Base-by-base conservation (phyloP, 2,888 invertebrate species). In the Melieria picta region DNA sequence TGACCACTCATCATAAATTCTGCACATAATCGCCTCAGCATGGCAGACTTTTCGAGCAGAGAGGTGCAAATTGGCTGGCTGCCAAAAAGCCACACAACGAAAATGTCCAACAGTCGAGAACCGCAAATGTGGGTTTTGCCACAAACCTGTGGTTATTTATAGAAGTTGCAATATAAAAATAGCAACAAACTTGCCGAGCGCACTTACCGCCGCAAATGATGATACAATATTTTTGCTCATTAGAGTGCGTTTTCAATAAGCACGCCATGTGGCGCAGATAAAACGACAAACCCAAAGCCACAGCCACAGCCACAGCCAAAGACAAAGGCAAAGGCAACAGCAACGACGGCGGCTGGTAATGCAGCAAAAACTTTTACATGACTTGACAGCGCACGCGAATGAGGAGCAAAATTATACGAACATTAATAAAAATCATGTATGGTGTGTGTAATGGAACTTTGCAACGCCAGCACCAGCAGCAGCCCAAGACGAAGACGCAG, bases 171-270 rank as follows among this genome's bases (percentile, higher is more conserved):
- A 30, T 30, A 30, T 30, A 30, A 30, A 30, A 30, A 30, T 30
- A 30, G 30, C 3, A 30, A 30, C 30, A 1, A 30, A 30, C 30
- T 30, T 30, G 65, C 46, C 60, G 61, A 46, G 67, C 52, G 61
- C 60, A 67, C 67, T 67, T 61, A 67, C 11, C 67, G 67, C 67
- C 30, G 52, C 67, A 67, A 67, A 67, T 67, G 52, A 60, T 67
- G 67, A 67, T 67, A 67, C 30, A 67, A 67, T 67, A 67, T 58
- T 67, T 50, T 52, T 60, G 61, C 67, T 67, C 60, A 67, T 67
- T 67, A 67, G 57, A 67, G 60, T 67, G 67, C 67, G 60, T 67
- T 61, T 61, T 67, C 67, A 58, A 67, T 50, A 67, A 57, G 67
- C 67, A 60, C 42, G 60, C 60, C 67, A 66, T 58, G 43, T 48